Evolutionary conservation across 1,140 invertebrate species (phyloP).

Genomic region (Diuraphis noxia): DNA sequence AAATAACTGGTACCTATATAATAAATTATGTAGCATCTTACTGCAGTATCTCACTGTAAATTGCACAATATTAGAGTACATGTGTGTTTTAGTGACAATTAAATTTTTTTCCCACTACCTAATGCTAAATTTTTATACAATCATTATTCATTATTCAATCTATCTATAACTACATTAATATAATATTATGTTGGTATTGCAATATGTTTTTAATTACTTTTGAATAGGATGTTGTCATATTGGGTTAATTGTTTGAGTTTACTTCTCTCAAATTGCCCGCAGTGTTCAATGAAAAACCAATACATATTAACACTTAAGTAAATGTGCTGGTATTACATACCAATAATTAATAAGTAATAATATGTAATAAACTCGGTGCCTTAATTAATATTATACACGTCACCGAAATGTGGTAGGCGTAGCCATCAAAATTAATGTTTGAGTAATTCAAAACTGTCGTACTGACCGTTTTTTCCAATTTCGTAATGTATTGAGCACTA

Average conservation of each 20-base stretch:
- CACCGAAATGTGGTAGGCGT: neutral
- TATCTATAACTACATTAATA: neutral
- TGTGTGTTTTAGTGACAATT: neutral
- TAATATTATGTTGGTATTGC: neutral
- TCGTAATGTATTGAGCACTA: neutral
- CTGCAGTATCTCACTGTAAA: neutral
- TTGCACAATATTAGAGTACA: neutral
- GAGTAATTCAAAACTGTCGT: too few relatives aligned
- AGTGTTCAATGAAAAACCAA: neutral
- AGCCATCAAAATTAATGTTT: neutral
- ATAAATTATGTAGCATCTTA: neutral
- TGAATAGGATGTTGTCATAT: neutral
- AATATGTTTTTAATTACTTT: slow-evolving; percentile 5
- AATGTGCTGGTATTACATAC: neutral
- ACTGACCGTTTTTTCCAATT: neutral
- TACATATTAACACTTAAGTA: neutral
- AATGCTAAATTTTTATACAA: neutral
- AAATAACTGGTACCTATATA: neutral
- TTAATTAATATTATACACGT: neutral
- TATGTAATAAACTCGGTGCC: neutral
- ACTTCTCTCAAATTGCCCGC: neutral
- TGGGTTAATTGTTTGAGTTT: neutral
- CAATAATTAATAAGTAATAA: neutral
- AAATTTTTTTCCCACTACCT: neutral
- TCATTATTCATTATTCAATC: neutral